phyloP scores from a whole-genome alignment of 2,113 vertebrate genomes.

The Labrus mixtus region DNA sequence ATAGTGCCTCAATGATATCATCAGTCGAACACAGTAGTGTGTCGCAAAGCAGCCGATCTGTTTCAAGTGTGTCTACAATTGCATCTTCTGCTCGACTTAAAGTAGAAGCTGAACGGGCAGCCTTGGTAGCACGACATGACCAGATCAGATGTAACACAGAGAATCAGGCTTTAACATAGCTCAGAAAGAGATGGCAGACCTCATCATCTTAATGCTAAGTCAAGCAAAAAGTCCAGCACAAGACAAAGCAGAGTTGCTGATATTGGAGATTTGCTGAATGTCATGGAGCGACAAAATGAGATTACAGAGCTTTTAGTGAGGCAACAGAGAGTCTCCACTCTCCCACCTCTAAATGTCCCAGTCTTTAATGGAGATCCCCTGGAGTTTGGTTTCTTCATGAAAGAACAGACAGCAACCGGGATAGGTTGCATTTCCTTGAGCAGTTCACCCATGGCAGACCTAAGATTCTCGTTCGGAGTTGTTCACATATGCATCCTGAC shows the following conservation, averaged over 20 bases:
- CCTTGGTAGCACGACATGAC: background rate
- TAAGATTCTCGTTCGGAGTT: too few species aligned
- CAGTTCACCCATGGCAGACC: too few species aligned
- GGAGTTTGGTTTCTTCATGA: too few species aligned
- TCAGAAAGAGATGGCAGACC: background rate
- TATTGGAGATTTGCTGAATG: background rate
- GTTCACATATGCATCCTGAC: too few species aligned
- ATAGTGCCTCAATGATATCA: too few species aligned
- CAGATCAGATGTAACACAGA: background rate
- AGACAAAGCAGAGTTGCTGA: background rate
- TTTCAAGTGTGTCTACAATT: too few species aligned
- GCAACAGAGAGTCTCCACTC: background rate
- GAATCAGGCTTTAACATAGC: background rate
- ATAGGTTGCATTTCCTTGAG: too few species aligned
- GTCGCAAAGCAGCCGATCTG: too few species aligned
- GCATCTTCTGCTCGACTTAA: background rate
- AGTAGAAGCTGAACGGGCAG: background rate
- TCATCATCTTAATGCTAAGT: background rate
- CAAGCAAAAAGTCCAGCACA: background rate
- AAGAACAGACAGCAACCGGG: too few species aligned
- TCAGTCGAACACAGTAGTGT: too few species aligned
- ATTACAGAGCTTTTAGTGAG: background rate
- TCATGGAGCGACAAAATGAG: background rate
- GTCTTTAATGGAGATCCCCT: too few species aligned
- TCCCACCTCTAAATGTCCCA: background rate